Percentiles rank a stretch among this genome's conserved stretches.
Evolutionary conservation across 1,140 invertebrate genomes (phyloP).

Genomic region (Zeugodacus cucurbitae): DNA sequence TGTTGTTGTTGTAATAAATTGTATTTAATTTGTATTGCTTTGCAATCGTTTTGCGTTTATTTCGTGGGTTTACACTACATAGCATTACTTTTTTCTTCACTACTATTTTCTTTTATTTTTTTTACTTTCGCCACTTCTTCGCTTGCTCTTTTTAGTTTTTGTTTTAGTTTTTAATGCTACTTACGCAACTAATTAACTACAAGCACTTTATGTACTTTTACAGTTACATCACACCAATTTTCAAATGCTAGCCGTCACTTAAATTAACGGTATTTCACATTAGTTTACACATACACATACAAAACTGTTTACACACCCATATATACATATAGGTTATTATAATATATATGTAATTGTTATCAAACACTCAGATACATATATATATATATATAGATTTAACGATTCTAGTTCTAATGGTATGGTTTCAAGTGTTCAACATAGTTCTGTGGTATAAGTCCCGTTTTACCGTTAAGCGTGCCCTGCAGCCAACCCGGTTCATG

Average conservation of each 20-base stretch:
- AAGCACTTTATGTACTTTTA: conserved; percentile 23
- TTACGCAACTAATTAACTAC: conserved; percentile 20
- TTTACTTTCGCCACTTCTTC: not conserved
- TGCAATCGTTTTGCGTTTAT: not conserved
- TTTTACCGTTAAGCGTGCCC: conserved; percentile 92
- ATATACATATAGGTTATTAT: not conserved
- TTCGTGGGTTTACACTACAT: not conserved
- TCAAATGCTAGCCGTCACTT: not conserved
- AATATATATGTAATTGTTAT: not conserved
- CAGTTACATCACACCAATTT: conserved; percentile 20
- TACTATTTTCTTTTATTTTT: not conserved
- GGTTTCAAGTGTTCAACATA: conserved; percentile 82
- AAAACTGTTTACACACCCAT: not conserved
- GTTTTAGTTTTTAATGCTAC: not conserved
- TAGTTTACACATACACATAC: conserved; percentile 31
- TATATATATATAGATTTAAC: not conserved
- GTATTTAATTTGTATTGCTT: not conserved
- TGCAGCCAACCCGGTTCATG: conserved; percentile 97
- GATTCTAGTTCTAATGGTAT: conserved; percentile 53
- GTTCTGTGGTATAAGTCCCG: conserved; percentile 95
- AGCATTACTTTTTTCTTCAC: not conserved
- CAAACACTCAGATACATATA: not conserved
- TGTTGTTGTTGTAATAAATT: not conserved
- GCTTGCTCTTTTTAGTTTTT: not conserved
- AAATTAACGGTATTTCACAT: not conserved